A percentile compares a stretch with the other conserved stretches of the same genome.
phyloP scores from a whole-genome alignment of 1,140 invertebrate species.

The Drosophila dunni region DNA sequence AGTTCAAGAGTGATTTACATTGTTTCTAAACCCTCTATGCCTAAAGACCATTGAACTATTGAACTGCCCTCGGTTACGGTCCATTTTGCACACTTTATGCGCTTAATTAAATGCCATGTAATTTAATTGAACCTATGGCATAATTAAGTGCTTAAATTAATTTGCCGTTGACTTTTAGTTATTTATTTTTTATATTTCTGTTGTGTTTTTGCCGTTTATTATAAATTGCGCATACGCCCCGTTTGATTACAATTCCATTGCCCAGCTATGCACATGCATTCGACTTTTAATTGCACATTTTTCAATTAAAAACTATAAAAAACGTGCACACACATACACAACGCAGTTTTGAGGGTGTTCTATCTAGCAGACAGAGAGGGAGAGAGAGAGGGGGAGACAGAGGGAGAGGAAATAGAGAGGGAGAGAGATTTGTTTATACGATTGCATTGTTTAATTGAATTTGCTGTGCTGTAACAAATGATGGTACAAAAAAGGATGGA shows the following conservation, averaged over 20 bases:
- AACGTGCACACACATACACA: conserved; percentile 23
- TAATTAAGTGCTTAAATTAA: conserved; percentile 76
- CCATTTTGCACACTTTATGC: conserved; percentile 44
- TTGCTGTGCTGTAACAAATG: conserved; percentile 63
- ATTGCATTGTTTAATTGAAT: conserved; percentile 78
- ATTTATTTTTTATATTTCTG: not conserved
- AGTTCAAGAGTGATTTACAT: too few relatives aligned
- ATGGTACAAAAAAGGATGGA: conserved; percentile 26
- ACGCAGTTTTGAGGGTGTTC: conserved; percentile 24
- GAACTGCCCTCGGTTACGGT: not conserved
- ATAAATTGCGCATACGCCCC: conserved; percentile 68
- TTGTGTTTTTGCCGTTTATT: conserved; percentile 18
- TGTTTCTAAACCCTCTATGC: too few relatives aligned
- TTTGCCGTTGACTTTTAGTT: conserved; percentile 64
- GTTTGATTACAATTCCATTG: conserved; percentile 35
- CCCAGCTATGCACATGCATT: conserved; percentile 29
- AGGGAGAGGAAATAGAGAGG: not conserved
- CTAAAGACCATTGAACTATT: not conserved
- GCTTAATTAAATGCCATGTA: conserved; percentile 71
- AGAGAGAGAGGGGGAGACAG: conserved; percentile 1
- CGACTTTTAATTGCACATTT: conserved; percentile 74
- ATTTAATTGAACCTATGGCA: conserved; percentile 67
- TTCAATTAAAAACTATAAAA: conserved; percentile 73
- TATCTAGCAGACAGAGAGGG: not conserved
- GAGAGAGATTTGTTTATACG: conserved; percentile 69